Percentiles rank a stretch among this genome's conserved stretches.
phyloP scores from a whole-genome alignment of 1,140 invertebrate genomes.

The Solenopsis fugax region DNA sequence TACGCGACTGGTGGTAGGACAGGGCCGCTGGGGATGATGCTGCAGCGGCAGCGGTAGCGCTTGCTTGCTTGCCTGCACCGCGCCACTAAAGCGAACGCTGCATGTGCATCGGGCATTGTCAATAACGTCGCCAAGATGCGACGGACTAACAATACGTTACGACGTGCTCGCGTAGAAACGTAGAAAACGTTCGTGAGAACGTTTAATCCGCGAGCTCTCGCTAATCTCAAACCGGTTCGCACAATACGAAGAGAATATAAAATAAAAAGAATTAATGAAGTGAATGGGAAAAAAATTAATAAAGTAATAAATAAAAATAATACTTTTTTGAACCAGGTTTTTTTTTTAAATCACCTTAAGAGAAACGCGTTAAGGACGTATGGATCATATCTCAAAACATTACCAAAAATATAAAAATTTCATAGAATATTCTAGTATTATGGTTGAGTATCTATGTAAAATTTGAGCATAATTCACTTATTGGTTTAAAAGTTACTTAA shows the following conservation, averaged over 20 bases:
- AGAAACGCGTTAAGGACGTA: background rate
- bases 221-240: background rate
- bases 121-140: conserved; percentile 52
- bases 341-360: background rate
- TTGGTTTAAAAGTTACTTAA: no score
- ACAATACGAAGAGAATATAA: background rate
- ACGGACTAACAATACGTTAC: conserved; percentile 48
- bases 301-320: background rate
- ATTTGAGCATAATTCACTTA: no score
- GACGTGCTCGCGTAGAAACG: conserved; percentile 35
- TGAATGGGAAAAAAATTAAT: background rate
- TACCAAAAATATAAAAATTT: no score
- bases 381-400: no score
- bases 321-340: background rate
- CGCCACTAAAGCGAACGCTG: conserved; percentile 29
- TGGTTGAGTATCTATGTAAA: no score
- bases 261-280: background rate
- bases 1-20: conserved; percentile 35
- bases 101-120: conserved; percentile 58
- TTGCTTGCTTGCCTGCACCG: background rate
- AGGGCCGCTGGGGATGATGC: conserved; percentile 43
- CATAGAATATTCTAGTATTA: no score
- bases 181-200: conserved; percentile 2
- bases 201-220: conserved; percentile 12
- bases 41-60: background rate